Evolutionary conservation across 2,113 vertebrate species (phyloP), one percentile per base, ranked within the genome.

Genomic region (Benitochromis conjunctus): DNA sequence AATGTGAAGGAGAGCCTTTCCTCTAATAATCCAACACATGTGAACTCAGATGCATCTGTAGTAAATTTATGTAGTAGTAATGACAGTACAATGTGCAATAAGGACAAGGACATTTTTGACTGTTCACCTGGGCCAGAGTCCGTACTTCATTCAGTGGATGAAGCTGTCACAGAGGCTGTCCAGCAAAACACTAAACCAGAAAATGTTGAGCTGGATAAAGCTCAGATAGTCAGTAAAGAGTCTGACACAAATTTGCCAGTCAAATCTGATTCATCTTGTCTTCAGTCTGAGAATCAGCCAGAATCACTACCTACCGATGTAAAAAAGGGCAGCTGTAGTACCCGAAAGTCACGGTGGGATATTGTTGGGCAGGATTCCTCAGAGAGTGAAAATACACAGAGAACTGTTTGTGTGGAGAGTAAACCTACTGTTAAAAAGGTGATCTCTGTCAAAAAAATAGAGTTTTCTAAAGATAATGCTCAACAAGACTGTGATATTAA

Each of bases 331-430:
- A 80, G 51, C 83, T 62, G 58, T 58, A 54, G 79, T 41, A 58
- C 86, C 43, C 96, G 94, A 94, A 96, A 93, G 85, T 96, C 96
- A 3, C 71, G 96, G 7, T 97, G 96, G 96, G 96, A 97, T 88
- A 97, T 96, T 85, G 96, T 96, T 71, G 96, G 96, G 56, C 93
- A 97, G 83, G 90, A 95, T 29, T 53, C 36, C 19, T 86, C 53
- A 36, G 95, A 95, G 74, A 90, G 80, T 86, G 94, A 95, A 74
- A 88, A 79, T 62, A 88, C 89, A 53, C 89, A 83, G 31, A 94
- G 81, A 84, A 84, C 66, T 1, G 3, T 85, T 48, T 88, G 31
- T 86, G 58, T 60, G 53, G 96, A 96, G 43, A 87, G 26, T 53
- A 94, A 93, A 9, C 83, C 60, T n/a, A 43, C 79, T 69, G 78